phyloP scores from a whole-genome alignment of 1,140 invertebrate genomes.

The Amphibalanus amphitrite region DNA sequence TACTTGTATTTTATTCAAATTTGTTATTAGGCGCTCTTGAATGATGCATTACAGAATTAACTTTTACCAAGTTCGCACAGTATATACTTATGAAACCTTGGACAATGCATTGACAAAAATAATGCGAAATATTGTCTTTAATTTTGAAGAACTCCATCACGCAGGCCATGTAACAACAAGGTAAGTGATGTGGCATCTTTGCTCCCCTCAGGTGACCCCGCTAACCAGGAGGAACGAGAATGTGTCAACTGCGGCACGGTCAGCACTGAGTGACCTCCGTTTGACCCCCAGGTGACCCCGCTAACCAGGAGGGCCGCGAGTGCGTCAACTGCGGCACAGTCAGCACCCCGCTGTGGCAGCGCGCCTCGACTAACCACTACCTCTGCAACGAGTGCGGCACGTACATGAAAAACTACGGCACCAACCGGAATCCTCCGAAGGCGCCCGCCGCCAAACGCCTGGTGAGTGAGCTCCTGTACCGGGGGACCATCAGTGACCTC shows the following conservation, averaged over 20 bases:
- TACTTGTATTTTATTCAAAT: no score
- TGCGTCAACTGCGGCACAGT: constrained; percentile 95
- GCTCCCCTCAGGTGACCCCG: constrained; percentile 9
- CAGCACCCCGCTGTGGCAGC: constrained; percentile 84
- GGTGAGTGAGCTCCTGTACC: background rate
- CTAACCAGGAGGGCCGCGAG: constrained; percentile 52
- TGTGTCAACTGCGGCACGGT: no score
- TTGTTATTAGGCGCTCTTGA: no score
- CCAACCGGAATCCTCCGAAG: constrained; percentile 37
- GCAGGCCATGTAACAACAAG: no score
- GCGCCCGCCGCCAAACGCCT: background rate
- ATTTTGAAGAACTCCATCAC: no score
- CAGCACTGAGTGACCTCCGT: background rate
- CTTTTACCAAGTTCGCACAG: no score
- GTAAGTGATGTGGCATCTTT: background rate
- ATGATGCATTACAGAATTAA: no score
- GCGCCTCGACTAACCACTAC: constrained; percentile 92
- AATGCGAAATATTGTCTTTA: no score
- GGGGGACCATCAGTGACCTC: no score
- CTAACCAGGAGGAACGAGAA: constrained; percentile 35
- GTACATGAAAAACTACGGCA: constrained; percentile 69
- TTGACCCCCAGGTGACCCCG: constrained; percentile 10
- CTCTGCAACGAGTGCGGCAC: constrained; percentile 90
- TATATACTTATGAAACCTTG: no score
- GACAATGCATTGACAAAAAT: no score